These are phyloP conservation scores for Spea hammondii DNA, from an alignment of 2,797 vertebrate species.

Conservation along the genomic window DNA sequence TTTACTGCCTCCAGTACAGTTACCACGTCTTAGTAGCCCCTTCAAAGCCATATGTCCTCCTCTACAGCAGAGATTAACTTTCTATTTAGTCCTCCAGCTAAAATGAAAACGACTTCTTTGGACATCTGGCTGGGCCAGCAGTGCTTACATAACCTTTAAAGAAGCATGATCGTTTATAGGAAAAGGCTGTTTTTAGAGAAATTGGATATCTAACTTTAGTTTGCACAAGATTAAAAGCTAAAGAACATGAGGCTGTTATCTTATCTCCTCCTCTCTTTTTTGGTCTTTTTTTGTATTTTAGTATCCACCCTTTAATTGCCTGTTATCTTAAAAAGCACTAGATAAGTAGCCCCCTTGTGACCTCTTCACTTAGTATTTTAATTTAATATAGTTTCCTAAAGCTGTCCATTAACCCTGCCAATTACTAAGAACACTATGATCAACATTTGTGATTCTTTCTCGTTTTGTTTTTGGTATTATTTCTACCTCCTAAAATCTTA, in stretches of 20 bases:
- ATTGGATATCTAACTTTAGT: conserved; percentile 4
- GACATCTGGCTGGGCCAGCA: conserved; percentile 6
- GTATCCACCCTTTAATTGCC: too few species aligned
- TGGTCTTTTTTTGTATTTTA: too few species aligned
- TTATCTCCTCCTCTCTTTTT: not conserved
- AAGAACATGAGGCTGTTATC: conserved; percentile 6
- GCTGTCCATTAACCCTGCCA: too few species aligned
- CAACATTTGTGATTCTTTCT: too few species aligned
- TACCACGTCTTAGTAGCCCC: not conserved
- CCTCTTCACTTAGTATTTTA: too few species aligned
- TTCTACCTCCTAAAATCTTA: too few species aligned
- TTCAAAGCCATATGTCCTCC: not conserved
- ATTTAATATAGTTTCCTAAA: too few species aligned
- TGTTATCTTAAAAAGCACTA: too few species aligned
- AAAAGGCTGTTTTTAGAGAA: conserved; percentile 16
- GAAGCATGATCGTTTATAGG: conserved; percentile 2
- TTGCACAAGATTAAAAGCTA: conserved; percentile 3
- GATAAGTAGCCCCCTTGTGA: too few species aligned
- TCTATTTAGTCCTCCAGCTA: not conserved
- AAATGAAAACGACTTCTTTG: not conserved
- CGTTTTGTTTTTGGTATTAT: too few species aligned
- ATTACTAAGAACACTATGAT: too few species aligned
- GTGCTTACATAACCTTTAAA: conserved; percentile 10
- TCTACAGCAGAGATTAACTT: not conserved
- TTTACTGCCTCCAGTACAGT: too few species aligned